Conservation (phyloP, 2,797 vertebrate genomes). For the Peromyscus melanophrys region DNA sequence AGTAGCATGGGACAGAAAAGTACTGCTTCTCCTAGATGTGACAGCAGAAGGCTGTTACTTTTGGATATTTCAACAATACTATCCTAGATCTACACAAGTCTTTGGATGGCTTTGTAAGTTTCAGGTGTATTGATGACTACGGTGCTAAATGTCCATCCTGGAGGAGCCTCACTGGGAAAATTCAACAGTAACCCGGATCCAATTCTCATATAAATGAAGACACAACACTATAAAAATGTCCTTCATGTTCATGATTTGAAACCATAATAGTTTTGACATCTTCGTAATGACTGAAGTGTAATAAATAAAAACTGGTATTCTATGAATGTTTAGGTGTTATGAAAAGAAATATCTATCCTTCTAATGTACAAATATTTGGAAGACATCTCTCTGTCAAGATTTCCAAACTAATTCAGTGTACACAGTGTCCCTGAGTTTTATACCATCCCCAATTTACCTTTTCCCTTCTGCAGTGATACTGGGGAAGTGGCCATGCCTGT, state of each 20-base stretch:
- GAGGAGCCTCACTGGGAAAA: conserved; percentile 43
- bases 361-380: conserved; percentile 24
- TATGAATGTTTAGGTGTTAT: not conserved
- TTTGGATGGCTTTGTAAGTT: conserved; percentile 39
- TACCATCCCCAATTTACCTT: not conserved
- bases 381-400: conserved; percentile 18
- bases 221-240: not conserved
- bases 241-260: not conserved
- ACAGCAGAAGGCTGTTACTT: conserved; percentile 23
- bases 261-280: not conserved
- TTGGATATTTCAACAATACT: conserved; percentile 37
- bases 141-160: not conserved
- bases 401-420: conserved; percentile 2
- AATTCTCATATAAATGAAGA: conserved; percentile 24
- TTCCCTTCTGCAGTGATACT: not conserved
- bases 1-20: conserved; percentile 39
- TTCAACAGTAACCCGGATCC: not conserved
- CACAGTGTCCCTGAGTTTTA: not conserved
- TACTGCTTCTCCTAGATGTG: conserved; percentile 28
- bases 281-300: not conserved
- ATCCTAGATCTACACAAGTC: conserved; percentile 24
- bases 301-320: not conserved
- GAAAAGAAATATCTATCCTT: not conserved
- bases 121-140: conserved; percentile 35
- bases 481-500: not conserved